phyloP scores from a whole-genome alignment of 2,113 vertebrate genomes.

The Cichladusa arquata region DNA sequence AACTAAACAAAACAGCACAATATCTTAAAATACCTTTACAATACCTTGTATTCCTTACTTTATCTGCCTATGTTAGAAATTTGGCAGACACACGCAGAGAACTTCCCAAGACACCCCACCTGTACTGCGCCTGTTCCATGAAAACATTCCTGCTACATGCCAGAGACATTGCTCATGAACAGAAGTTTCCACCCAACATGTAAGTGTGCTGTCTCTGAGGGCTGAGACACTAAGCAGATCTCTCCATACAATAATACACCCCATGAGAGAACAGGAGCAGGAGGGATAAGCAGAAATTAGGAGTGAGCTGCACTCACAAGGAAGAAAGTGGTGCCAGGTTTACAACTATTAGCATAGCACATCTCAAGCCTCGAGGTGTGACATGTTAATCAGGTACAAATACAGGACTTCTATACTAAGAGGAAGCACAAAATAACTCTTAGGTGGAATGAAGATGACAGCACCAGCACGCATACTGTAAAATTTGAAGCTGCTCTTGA shows the following conservation, averaged over 20 bases:
- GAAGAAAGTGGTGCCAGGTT: not conserved
- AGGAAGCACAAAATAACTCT: not conserved
- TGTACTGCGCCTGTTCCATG: rapidly evolving
- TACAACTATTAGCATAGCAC: not conserved
- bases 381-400: not conserved
- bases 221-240: not conserved
- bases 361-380: not conserved
- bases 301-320: not conserved
- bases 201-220: not conserved
- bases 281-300: not conserved
- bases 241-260: not conserved
- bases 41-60: not conserved
- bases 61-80: not conserved
- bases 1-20: not conserved
- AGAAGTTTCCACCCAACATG: not conserved
- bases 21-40: not conserved
- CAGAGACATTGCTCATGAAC: not conserved
- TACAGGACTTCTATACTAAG: not conserved
- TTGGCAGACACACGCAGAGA: not conserved
- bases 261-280: not conserved
- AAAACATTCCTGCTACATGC: not conserved
- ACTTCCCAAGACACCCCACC: not conserved
- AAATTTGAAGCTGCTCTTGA: not conserved
- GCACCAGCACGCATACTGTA: rapidly evolving
- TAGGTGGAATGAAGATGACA: not conserved